Evolutionary conservation across 2,888 invertebrate species (phyloP).

Genomic region (Himalopsyche kuldschensis): DNA sequence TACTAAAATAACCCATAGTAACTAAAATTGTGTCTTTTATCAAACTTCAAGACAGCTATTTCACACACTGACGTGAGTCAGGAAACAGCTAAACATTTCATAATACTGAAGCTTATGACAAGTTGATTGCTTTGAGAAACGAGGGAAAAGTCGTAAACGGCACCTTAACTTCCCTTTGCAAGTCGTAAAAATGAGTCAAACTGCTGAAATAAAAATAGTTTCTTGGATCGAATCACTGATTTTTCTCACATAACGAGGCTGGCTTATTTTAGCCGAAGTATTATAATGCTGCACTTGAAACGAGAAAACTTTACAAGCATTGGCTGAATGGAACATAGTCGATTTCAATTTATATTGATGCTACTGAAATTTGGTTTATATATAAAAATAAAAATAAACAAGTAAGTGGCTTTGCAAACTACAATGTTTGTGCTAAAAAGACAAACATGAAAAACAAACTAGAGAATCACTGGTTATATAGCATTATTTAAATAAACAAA

Average conservation of each 20-base stretch:
- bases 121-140: constrained; percentile 24
- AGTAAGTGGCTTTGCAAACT: too few relatives aligned
- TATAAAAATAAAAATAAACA: too few relatives aligned
- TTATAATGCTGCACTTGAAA: not conserved
- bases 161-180: constrained; percentile 9
- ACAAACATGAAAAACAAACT: too few relatives aligned
- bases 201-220: not conserved
- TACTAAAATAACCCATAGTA: not conserved
- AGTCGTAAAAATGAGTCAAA: constrained; percentile 8
- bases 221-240: not conserved
- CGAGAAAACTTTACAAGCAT: not conserved
- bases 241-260: not conserved
- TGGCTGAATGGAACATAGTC: not conserved
- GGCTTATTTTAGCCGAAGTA: not conserved
- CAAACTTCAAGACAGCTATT: not conserved
- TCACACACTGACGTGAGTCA: not conserved
- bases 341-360: too few relatives aligned
- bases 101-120: constrained; percentile 9
- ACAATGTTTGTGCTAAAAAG: not conserved
- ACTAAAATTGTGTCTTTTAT: not conserved
- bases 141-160: constrained; percentile 21
- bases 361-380: too few relatives aligned
- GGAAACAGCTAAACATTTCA: not conserved
- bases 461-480: too few relatives aligned
- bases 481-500: too few relatives aligned